Evolutionary conservation across 2,113 vertebrate genomes (phyloP), one percentile per base, ranked within the genome.

Genomic region (Melanocharis versteri): DNA sequence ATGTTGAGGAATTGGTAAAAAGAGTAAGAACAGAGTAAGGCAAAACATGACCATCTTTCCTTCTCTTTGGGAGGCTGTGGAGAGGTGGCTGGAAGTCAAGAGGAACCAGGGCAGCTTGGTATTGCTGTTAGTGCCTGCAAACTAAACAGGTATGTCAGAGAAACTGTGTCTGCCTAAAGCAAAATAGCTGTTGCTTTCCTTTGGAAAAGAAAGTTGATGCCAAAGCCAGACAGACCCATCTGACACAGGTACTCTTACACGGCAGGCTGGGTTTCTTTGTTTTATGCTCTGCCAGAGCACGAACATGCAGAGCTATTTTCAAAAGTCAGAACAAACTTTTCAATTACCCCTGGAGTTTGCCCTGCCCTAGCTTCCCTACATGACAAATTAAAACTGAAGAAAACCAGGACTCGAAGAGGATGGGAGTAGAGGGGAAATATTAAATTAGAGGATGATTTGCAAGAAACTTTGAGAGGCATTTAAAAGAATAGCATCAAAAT

Each of bases 231-330:
- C 53, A 86, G 82, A 53, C 16, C 21, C 35, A 87, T 64, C 40
- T 50, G 75, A 91, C 71, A 90, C 16, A 66, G 35, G 23, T 42
- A 62, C 27, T 80, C 76, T 62, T 81, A 81, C 37, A 90, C 2
- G 0, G 51, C 22, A 78, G 71, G 44, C 68, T 88, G 30, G 1
- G 27, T 64, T 83, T 76, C 87, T 89, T 90, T 89, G 64, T 68
- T 93, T 96, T n/a, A 81, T 50, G 58, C 42, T 83, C 79, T 92
- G 85, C n/a, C 83, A 95, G 64, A 88, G 42, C 62, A 90, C 9
- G 50, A 87, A n/a, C 37, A 20, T 2, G 7, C 83, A 94, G 57
- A 93, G 31, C 35, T 87, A 40, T 85, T 87, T 90, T 70, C 76
- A 70, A 42, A 93, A 92, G 64, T 51, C 83, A 68, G 66, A 87